Evolutionary conservation across 2,888 invertebrate genomes (phyloP).

Genomic region (Hedya salicella): DNA sequence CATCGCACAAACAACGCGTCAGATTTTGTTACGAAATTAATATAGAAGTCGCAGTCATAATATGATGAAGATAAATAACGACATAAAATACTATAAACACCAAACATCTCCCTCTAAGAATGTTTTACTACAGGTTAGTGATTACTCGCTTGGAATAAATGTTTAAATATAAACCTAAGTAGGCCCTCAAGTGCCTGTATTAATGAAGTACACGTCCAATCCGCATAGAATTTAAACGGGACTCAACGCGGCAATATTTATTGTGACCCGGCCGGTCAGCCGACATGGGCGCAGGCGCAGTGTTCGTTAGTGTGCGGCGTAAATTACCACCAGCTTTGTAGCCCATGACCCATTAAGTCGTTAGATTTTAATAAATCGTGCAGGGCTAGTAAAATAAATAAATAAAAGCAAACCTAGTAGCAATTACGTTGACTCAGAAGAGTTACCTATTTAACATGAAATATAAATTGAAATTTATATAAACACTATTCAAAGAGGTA

Average conservation of each 20-base stretch:
- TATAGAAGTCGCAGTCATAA: neutral
- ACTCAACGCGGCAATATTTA: slow-evolving; percentile 65
- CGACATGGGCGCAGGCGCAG: slow-evolving; percentile 57
- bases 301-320: slow-evolving; percentile 56
- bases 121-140: slow-evolving; percentile 13
- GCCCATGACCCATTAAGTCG: slow-evolving; percentile 42
- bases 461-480: slow-evolving; percentile 21
- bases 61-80: slow-evolving; percentile 19
- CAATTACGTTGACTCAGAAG: slow-evolving; percentile 1
- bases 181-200: slow-evolving; percentile 51
- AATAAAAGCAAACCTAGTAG: slow-evolving; percentile 3
- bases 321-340: slow-evolving; percentile 55
- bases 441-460: slow-evolving; percentile 10
- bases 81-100: slow-evolving; percentile 1
- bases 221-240: slow-evolving; percentile 63
- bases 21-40: neutral
- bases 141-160: slow-evolving; percentile 35
- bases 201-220: slow-evolving; percentile 59
- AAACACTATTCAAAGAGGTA: slow-evolving; percentile 25
- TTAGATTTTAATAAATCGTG: slow-evolving; percentile 31
- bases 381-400: slow-evolving; percentile 20
- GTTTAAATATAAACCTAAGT: slow-evolving; percentile 41
- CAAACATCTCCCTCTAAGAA: slow-evolving; percentile 13
- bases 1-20: neutral
- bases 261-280: slow-evolving; percentile 66